Evolutionary conservation across 2,888 invertebrate genomes (phyloP).

Genomic region (Abrostola tripartita): DNA sequence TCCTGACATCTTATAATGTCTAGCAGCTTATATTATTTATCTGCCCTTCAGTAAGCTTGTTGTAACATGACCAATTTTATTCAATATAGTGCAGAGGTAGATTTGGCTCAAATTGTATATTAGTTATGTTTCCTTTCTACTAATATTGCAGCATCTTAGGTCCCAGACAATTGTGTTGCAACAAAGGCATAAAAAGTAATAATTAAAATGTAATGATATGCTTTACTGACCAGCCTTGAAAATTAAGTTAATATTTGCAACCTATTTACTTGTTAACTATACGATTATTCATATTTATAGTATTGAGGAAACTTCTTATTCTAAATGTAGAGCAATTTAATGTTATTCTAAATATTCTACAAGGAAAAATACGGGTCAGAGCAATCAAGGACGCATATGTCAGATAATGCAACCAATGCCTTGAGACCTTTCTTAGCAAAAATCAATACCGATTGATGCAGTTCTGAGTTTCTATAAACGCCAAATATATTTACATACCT

Average conservation of each 20-base stretch:
- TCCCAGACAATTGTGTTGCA: no score
- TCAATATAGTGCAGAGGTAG: no score
- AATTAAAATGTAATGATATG: not conserved
- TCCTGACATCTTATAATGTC: no score
- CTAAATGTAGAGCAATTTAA: conserved; percentile 2
- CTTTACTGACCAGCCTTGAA: conserved; percentile 1
- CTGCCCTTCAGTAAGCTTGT: no score
- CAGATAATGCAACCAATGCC: conserved; percentile 40
- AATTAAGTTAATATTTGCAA: not conserved
- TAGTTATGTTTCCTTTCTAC: no score
- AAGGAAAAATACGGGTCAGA: conserved; percentile 39
- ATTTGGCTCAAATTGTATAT: no score
- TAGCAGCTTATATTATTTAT: no score
- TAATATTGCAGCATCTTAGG: no score
- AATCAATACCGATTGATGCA: conserved; percentile 59
- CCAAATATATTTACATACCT: conserved; percentile 64
- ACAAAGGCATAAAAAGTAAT: not conserved
- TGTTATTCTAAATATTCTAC: conserved; percentile 15
- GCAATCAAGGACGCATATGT: conserved; percentile 44
- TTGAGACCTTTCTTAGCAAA: conserved; percentile 39
- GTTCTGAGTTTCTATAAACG: conserved; percentile 16
- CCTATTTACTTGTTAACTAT: not conserved
- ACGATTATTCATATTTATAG: not conserved
- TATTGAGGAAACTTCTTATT: conserved; percentile 20
- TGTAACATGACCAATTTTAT: no score